phyloP scores from a whole-genome alignment of 2,113 vertebrate genomes.

The Todiramphus chloris region DNA sequence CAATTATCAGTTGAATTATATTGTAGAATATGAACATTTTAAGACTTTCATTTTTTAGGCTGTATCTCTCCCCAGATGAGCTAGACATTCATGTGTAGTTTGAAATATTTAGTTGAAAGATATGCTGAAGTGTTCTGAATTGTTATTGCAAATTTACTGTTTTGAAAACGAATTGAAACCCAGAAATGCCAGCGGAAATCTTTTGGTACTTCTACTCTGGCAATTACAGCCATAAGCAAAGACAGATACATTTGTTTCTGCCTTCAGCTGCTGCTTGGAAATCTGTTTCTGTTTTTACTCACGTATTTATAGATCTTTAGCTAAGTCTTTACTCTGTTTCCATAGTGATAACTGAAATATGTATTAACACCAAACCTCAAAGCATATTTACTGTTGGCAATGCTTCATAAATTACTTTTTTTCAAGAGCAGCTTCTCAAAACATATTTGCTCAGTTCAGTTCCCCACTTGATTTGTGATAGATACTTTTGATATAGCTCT shows the following conservation, averaged over 20 bases:
- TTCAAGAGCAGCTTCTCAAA: slow-evolving; percentile 51
- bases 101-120: background rate
- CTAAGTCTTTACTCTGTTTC: slow-evolving; percentile 50
- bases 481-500: slow-evolving; percentile 21
- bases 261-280: slow-evolving; percentile 20
- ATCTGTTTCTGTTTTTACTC: slow-evolving; percentile 54
- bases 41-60: background rate
- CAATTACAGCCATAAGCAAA: slow-evolving; percentile 39
- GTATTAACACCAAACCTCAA: slow-evolving; percentile 51
- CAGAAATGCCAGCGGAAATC: slow-evolving; percentile 22
- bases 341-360: slow-evolving; percentile 64
- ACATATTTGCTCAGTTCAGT: slow-evolving; percentile 51
- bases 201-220: slow-evolving; percentile 7
- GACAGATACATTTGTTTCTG: slow-evolving; percentile 42
- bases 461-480: slow-evolving; percentile 54
- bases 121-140: background rate
- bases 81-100: background rate
- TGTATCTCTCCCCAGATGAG: background rate
- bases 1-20: background rate
- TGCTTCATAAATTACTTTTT: slow-evolving; percentile 57
- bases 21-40: background rate
- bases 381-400: slow-evolving; percentile 55
- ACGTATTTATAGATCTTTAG: slow-evolving; percentile 53
- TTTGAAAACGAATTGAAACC: background rate
- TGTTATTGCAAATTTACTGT: background rate